A percentile compares a stretch with the other conserved stretches of the same genome.
These are phyloP conservation scores for Tricholaema leucomelas DNA, from an alignment of 2,113 vertebrate species.

Conservation along the genomic window DNA sequence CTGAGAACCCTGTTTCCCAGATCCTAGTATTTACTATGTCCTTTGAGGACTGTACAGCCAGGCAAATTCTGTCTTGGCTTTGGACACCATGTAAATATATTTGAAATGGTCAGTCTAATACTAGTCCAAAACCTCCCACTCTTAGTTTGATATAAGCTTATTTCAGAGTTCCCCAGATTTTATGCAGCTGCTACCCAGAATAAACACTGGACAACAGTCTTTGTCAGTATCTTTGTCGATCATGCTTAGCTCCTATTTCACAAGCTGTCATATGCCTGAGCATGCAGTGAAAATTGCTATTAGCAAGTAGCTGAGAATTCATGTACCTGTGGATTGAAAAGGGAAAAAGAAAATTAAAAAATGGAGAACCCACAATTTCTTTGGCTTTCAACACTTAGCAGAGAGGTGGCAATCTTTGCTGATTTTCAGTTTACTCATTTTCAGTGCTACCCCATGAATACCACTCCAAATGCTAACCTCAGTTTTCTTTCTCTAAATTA, in stretches of 20 bases:
- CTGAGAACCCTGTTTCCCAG: not conserved
- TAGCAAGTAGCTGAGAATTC: not conserved
- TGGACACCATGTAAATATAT: not conserved
- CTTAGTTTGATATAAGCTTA: not conserved
- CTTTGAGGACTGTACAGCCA: not conserved
- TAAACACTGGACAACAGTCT: not conserved
- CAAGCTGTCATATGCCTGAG: not conserved
- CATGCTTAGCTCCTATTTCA: not conserved
- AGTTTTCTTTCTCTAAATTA: not conserved
- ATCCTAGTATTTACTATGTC: not conserved
- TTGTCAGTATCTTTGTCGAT: not conserved
- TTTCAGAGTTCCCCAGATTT: not conserved
- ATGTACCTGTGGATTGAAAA: not conserved
- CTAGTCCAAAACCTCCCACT: fast-evolving
- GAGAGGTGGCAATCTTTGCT: not conserved
- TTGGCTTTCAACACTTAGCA: not conserved
- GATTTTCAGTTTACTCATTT: not conserved
- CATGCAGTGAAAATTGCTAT: not conserved
- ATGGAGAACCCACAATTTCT: not conserved
- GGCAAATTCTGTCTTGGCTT: not conserved
- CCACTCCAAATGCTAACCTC: not conserved
- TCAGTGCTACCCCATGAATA: not conserved
- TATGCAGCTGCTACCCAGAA: not conserved
- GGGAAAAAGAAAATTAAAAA: not conserved
- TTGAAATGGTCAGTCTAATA: not conserved